phyloP scores from a whole-genome alignment of 2,797 vertebrate species.

The Catamblyrhynchus diadema region DNA sequence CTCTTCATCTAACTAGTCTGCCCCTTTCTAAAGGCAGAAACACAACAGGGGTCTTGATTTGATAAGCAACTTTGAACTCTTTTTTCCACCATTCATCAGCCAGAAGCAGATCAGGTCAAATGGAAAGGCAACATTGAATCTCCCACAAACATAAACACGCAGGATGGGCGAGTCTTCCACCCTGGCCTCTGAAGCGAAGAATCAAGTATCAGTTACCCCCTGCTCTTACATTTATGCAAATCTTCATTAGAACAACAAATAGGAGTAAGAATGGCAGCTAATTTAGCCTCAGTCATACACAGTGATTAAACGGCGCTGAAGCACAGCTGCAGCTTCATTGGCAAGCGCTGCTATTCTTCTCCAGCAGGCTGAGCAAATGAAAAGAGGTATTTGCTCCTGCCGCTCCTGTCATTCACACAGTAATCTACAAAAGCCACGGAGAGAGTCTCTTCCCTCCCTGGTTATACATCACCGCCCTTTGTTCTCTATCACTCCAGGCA shows the following conservation, averaged over 20 bases:
- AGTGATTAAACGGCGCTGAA: slow-evolving; percentile 38
- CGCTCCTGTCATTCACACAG: slow-evolving; percentile 29
- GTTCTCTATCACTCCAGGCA: slow-evolving; percentile 44
- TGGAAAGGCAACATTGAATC: slow-evolving; percentile 40
- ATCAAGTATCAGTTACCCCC: slow-evolving; percentile 63
- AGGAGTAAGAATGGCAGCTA: slow-evolving; percentile 65
- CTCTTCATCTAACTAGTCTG: not conserved
- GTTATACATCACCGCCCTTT: slow-evolving; percentile 30
- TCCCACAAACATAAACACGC: slow-evolving; percentile 10
- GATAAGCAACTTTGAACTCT: slow-evolving; percentile 28
- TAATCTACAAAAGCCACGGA: slow-evolving; percentile 14
- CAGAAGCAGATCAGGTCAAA: slow-evolving; percentile 30
- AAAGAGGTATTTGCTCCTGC: slow-evolving; percentile 55
- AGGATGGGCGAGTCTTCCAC: not conserved
- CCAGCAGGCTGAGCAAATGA: slow-evolving; percentile 51
- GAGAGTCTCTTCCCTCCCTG: slow-evolving; percentile 25
- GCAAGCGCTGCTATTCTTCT: slow-evolving; percentile 54
- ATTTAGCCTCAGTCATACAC: slow-evolving; percentile 67
- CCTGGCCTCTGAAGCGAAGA: not conserved
- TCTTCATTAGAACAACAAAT: slow-evolving; percentile 69
- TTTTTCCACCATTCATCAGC: slow-evolving; percentile 27
- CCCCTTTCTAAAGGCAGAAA: slow-evolving; percentile 11
- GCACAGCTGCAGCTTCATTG: slow-evolving; percentile 61
- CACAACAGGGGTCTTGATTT: not conserved
- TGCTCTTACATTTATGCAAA: slow-evolving; percentile 66